Conservation (phyloP, 1,140 invertebrate species). For the Drosophila triauraria region DNA sequence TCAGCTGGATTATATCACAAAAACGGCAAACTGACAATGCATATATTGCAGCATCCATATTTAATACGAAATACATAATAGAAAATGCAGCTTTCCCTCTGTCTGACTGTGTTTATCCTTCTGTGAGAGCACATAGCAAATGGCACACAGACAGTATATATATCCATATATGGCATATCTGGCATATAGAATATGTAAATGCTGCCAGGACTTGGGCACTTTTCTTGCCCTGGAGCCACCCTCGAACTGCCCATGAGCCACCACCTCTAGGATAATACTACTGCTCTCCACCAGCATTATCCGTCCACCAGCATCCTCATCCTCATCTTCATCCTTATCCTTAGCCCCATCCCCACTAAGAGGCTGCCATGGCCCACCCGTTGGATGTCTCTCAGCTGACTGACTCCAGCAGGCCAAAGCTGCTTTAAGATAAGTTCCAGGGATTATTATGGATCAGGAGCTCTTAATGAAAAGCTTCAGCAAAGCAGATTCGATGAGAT, state of each 20-base stretch:
- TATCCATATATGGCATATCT: constrained; percentile 14
- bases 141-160: constrained; percentile 15
- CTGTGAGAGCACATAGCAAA: constrained; percentile 22
- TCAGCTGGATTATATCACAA: constrained; percentile 34
- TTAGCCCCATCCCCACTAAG: neutral
- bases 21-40: constrained; percentile 32
- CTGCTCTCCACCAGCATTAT: constrained; percentile 13
- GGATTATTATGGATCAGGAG: constrained; percentile 15
- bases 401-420: constrained; percentile 26
- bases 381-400: constrained; percentile 27
- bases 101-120: constrained; percentile 22
- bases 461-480: constrained; percentile 2
- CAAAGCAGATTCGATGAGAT: neutral
- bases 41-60: constrained; percentile 33
- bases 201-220: constrained; percentile 52
- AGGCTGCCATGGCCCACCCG: neutral
- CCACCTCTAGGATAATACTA: neutral
- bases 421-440: constrained; percentile 32
- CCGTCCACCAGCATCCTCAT: constrained; percentile 7
- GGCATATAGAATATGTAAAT: constrained; percentile 45
- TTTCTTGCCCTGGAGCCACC: constrained; percentile 17
- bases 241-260: constrained; percentile 42
- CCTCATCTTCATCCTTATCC: neutral
- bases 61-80: constrained; percentile 38
- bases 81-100: constrained; percentile 35